phyloP scores from a whole-genome alignment of 2,113 vertebrate species.

The Crotalus viridis region DNA sequence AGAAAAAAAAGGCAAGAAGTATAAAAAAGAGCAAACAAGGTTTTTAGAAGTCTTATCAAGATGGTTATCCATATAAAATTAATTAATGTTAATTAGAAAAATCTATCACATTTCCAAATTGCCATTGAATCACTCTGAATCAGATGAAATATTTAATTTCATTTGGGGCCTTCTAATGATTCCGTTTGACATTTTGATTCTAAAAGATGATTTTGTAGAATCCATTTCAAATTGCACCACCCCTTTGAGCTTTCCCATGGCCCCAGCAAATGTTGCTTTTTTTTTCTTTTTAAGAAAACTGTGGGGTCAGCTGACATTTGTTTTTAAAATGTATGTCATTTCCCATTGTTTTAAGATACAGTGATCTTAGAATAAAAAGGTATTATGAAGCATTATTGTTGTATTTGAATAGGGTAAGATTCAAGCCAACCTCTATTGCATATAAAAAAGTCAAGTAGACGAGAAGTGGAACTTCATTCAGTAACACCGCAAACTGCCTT shows the following conservation, averaged over 20 bases:
- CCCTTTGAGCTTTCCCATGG: background rate
- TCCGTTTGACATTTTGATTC: background rate
- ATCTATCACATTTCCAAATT: background rate
- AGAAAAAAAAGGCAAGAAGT: background rate
- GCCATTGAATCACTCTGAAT: background rate
- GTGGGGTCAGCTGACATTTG: background rate
- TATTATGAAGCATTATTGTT: background rate
- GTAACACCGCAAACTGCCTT: background rate
- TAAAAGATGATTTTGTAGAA: background rate
- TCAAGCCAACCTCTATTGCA: background rate
- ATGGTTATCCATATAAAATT: background rate
- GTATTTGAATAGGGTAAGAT: background rate
- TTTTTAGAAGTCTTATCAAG: background rate
- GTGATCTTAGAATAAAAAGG: background rate
- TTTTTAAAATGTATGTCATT: background rate
- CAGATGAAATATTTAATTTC: background rate
- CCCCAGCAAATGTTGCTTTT: background rate
- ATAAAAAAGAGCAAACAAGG: background rate
- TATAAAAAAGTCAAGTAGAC: background rate
- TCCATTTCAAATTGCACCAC: background rate
- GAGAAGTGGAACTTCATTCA: background rate
- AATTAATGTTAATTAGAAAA: background rate
- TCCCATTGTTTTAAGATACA: background rate
- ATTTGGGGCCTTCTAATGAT: background rate
- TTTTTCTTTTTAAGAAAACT: background rate